phyloP scores from a whole-genome alignment of 64 coral and sea anemone species.

The Porites australiensis region DNA sequence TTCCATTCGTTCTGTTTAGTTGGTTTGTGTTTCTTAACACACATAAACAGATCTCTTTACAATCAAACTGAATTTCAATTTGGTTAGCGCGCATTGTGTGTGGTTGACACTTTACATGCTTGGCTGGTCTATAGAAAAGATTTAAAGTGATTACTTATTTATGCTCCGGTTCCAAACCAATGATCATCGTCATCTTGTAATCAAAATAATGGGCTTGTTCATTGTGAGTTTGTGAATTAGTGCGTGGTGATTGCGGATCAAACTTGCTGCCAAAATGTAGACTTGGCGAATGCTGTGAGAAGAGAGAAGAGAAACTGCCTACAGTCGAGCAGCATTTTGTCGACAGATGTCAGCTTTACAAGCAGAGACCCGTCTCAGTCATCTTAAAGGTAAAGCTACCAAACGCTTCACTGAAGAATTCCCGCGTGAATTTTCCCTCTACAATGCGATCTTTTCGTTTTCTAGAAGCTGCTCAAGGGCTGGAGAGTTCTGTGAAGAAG shows the following conservation, averaged over 20 bases:
- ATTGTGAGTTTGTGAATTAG: background rate
- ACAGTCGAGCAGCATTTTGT: background rate
- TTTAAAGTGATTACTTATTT: constrained; percentile 54
- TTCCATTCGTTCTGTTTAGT: background rate
- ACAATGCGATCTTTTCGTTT: background rate
- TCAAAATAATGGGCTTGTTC: constrained; percentile 31
- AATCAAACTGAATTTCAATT: constrained; percentile 25
- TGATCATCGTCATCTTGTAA: constrained; percentile 31
- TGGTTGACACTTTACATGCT: background rate
- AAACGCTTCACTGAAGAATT: constrained; percentile 58
- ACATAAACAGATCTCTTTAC: background rate
- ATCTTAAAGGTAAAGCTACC: constrained; percentile 48
- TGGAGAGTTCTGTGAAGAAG: constrained; percentile 70
- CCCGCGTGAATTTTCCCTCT: background rate
- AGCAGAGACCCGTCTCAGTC: constrained; percentile 37
- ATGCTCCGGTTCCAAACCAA: constrained; percentile 42
- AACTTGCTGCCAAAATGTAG: background rate
- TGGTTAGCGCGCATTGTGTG: background rate
- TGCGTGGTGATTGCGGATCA: background rate
- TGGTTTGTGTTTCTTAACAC: background rate
- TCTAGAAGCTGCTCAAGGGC: constrained; percentile 36
- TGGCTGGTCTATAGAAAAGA: constrained; percentile 24
- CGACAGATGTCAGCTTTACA: constrained; percentile 33
- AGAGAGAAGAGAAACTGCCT: background rate
- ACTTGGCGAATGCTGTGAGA: background rate